Conservation (phyloP, 2,797 vertebrate genomes). For the Coilia nasus region DNA sequence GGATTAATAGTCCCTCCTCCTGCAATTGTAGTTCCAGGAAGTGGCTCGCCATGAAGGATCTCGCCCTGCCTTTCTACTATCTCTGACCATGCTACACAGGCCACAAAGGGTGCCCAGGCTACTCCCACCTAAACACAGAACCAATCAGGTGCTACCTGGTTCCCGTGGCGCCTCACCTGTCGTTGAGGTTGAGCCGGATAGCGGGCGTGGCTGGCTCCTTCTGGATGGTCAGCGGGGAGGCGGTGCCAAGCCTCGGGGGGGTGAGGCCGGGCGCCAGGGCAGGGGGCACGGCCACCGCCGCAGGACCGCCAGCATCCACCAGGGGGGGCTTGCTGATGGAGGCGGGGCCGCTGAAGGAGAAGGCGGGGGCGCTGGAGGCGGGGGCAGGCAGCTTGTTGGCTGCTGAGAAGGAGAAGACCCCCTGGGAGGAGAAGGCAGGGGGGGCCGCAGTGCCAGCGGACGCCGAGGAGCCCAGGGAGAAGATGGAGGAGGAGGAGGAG, state of each 20-base stretch:
- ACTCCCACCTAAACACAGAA: too few relatives aligned
- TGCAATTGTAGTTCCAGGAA: too few relatives aligned
- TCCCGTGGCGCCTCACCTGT: conserved; percentile 78
- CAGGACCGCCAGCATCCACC: conserved; percentile 19
- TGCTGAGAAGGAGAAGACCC: conserved; percentile 69
- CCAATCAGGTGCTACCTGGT: too few relatives aligned
- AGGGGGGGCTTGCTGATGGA: conserved; percentile 64
- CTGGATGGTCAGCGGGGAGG: conserved; percentile 56
- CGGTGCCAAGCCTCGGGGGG: conserved; percentile 52
- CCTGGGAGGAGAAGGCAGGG: conserved; percentile 23
- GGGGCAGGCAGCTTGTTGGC: conserved; percentile 60
- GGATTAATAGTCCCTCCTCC: too few relatives aligned
- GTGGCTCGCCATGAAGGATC: too few relatives aligned
- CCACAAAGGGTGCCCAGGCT: too few relatives aligned
- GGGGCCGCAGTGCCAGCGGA: conserved; percentile 57
- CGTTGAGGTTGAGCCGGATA: conserved; percentile 86
- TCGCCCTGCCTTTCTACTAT: too few relatives aligned
- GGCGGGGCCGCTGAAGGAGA: conserved; percentile 46
- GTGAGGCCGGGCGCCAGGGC: conserved; percentile 24
- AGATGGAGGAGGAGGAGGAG: conserved; percentile 49
- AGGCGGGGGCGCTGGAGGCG: conserved; percentile 51
- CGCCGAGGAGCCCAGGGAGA: conserved; percentile 53
- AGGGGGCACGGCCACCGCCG: conserved; percentile 62
- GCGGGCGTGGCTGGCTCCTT: conserved; percentile 68
- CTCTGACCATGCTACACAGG: too few relatives aligned